Conservation (phyloP, 2,797 vertebrate genomes). For the Phylloscopus collybita region DNA sequence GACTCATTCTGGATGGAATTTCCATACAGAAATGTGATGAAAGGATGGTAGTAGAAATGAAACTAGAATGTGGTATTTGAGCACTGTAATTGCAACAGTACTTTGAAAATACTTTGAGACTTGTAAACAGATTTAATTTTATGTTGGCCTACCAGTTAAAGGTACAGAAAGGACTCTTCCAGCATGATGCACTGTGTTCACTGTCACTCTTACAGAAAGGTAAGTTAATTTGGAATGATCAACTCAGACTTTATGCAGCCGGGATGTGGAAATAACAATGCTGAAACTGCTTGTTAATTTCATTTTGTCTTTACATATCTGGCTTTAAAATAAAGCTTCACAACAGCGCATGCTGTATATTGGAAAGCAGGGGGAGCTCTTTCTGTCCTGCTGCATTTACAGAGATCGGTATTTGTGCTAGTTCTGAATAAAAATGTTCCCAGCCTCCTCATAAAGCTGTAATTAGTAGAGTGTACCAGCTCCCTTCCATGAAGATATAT, state of each 20-base stretch:
- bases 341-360: not conserved
- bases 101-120: not conserved
- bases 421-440: not conserved
- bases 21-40: not conserved
- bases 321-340: not conserved
- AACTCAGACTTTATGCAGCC: not conserved
- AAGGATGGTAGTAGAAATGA: not conserved
- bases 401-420: not conserved
- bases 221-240: not conserved
- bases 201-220: not conserved
- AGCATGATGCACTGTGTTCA: not conserved
- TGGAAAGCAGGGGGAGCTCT: slow-evolving; percentile 18
- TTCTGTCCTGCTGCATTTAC: not conserved
- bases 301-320: not conserved
- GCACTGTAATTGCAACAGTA: not conserved
- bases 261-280: not conserved
- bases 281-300: not conserved
- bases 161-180: not conserved
- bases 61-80: not conserved
- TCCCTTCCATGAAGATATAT: not conserved
- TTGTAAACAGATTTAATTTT: not conserved
- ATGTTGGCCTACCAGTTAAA: not conserved
- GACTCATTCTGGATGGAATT: not conserved
- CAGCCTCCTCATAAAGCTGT: not conserved
- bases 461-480: not conserved